These are phyloP conservation scores for Brachypteracias leptosomus DNA, from an alignment of 2,113 vertebrate genomes.

Conservation along the genomic window DNA sequence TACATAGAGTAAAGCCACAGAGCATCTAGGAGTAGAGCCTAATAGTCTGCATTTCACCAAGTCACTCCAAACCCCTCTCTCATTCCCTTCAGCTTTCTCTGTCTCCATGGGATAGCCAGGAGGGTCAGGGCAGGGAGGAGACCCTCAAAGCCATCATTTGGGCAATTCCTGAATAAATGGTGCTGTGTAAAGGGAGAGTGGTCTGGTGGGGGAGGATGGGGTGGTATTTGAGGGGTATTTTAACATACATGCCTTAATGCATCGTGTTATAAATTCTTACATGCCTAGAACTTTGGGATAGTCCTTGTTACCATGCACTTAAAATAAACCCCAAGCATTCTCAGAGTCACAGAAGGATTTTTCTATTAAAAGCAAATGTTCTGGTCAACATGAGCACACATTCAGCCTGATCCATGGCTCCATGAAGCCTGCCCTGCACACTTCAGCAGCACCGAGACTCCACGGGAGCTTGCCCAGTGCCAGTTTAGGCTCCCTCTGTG, in stretches of 20 bases:
- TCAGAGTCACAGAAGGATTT: neutral
- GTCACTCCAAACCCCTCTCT: neutral
- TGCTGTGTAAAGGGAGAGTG: neutral
- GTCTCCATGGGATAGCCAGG: neutral
- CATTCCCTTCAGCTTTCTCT: neutral
- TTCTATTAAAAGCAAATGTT: neutral
- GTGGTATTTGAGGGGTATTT: neutral
- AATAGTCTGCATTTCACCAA: neutral
- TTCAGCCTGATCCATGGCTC: neutral
- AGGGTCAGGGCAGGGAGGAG: fast-evolving
- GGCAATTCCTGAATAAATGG: neutral
- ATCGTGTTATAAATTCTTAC: neutral
- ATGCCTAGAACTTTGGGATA: neutral
- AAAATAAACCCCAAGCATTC: neutral
- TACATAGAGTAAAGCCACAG: slow-evolving; percentile 33
- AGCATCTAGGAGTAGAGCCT: neutral
- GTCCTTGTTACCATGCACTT: neutral
- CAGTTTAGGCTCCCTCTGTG: neutral
- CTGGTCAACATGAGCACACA: fast-evolving
- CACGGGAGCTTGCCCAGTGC: neutral
- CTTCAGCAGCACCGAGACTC: fast-evolving
- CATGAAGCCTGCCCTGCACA: neutral
- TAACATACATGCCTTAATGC: neutral
- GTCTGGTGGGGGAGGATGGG: neutral
- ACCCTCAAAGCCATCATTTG: neutral